Evolutionary conservation across 2,113 vertebrate species (phyloP).

Genomic region (Carassius carassius): DNA sequence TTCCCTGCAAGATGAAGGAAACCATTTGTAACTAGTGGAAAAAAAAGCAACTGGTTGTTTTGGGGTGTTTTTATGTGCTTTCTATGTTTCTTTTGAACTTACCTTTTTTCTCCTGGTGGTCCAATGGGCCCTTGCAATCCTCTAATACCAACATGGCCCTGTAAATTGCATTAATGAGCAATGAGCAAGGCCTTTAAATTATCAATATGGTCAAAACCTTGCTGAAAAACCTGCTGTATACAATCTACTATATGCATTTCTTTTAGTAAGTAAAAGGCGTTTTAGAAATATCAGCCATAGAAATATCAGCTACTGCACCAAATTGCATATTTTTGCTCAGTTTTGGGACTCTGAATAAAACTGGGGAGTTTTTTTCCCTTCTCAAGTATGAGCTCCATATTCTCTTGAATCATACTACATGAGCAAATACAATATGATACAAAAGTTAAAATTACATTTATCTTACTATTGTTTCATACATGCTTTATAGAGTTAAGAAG

Average conservation of each 20-base stretch:
- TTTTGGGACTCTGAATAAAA: neutral
- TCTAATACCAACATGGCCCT: slow-evolving; percentile 67
- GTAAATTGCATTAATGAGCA: neutral
- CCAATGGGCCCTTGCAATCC: slow-evolving; percentile 67
- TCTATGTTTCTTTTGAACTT: neutral
- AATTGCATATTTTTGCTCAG: neutral
- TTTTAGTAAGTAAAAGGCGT: no score
- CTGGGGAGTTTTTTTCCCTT: neutral
- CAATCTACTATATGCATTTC: no score
- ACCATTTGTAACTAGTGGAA: neutral
- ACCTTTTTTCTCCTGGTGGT: slow-evolving; percentile 74
- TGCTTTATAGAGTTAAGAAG: no score
- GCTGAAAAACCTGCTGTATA: no score
- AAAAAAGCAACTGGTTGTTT: neutral
- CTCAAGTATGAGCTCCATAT: no score
- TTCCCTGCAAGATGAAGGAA: slow-evolving; percentile 61
- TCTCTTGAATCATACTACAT: no score
- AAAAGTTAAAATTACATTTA: no score
- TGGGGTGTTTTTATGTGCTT: neutral
- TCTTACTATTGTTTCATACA: neutral
- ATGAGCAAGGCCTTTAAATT: no score
- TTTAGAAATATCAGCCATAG: neutral
- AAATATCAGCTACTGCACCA: neutral
- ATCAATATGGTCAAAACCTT: no score
- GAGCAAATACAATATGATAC: no score